Conservation (phyloP, 2,888 invertebrate species). For the Ophion slaviceki region DNA sequence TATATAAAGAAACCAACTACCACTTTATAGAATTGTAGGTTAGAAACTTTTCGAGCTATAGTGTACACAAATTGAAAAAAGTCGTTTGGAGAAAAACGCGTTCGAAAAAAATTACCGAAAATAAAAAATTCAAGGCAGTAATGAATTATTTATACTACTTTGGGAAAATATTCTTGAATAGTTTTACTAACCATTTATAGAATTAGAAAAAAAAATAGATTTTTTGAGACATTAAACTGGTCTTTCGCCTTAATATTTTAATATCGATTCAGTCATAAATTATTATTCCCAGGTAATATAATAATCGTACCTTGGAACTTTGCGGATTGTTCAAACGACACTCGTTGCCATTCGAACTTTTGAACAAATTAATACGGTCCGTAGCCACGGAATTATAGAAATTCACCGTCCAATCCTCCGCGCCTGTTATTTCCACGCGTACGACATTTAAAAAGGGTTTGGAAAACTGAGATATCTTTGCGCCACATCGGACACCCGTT, state of each 20-base stretch:
- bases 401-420: slow-evolving; percentile 70
- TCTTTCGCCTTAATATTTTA: too few species aligned
- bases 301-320: slow-evolving; percentile 62
- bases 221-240: too few species aligned
- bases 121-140: too few species aligned
- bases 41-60: too few species aligned
- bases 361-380: slow-evolving; percentile 74
- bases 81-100: neutral
- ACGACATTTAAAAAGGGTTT: slow-evolving; percentile 76
- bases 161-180: too few species aligned
- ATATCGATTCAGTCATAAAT: neutral
- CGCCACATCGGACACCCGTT: slow-evolving; percentile 68
- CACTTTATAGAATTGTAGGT: too few species aligned
- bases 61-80: too few species aligned
- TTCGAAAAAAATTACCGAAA: neutral
- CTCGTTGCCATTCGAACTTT: slow-evolving; percentile 69
- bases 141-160: too few species aligned
- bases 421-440: slow-evolving; percentile 67
- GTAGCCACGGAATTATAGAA: slow-evolving; percentile 74
- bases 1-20: too few species aligned
- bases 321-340: slow-evolving; percentile 78
- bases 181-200: too few species aligned
- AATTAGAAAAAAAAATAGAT: too few species aligned
- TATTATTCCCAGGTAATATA: neutral
- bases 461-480: slow-evolving; percentile 69